Conservation (phyloP, 92 coral and sea anemone genomes). For the Porites divaricata region DNA sequence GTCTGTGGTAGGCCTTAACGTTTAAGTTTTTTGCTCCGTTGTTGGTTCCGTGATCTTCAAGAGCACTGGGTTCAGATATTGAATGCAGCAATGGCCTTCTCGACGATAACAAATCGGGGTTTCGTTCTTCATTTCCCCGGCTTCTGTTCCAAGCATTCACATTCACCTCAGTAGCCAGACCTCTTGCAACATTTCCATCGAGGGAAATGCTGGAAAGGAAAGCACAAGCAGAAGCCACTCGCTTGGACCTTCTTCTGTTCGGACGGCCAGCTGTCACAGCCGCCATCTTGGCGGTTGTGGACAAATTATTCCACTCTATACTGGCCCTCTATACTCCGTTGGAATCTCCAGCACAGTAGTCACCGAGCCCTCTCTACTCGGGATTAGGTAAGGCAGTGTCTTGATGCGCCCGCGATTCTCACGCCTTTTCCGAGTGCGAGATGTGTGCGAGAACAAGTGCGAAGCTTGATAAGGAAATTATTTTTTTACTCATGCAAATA, state of each 20-base stretch:
- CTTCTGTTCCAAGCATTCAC: conserved; percentile 11
- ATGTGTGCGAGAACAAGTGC: background rate
- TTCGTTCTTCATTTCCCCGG: conserved; percentile 31
- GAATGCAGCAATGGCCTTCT: conserved; percentile 80
- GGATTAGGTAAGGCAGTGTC: too few species aligned
- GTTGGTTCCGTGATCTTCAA: conserved; percentile 18
- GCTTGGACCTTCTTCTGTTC: conserved; percentile 82
- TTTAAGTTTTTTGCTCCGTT: conserved; percentile 10
- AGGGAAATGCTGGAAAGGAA: conserved; percentile 94
- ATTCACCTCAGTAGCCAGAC: conserved; percentile 23
- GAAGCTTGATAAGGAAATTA: too few species aligned
- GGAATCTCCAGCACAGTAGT: too few species aligned
- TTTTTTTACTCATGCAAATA: too few species aligned
- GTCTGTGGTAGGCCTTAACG: background rate
- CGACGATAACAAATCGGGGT: conserved; percentile 26
- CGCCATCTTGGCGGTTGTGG: conserved; percentile 82
- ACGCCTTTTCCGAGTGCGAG: too few species aligned
- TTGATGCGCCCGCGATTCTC: background rate
- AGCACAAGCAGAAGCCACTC: conserved; percentile 87
- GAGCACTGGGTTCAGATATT: conserved; percentile 77
- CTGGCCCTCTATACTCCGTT: too few species aligned
- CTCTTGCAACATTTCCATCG: conserved; percentile 79
- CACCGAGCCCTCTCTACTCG: conserved; percentile 1
- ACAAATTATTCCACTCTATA: conserved; percentile 9
- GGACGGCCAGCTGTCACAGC: conserved; percentile 75